Evolutionary conservation across 2,113 vertebrate genomes (phyloP).

Genomic region (Mirza zaza): DNA sequence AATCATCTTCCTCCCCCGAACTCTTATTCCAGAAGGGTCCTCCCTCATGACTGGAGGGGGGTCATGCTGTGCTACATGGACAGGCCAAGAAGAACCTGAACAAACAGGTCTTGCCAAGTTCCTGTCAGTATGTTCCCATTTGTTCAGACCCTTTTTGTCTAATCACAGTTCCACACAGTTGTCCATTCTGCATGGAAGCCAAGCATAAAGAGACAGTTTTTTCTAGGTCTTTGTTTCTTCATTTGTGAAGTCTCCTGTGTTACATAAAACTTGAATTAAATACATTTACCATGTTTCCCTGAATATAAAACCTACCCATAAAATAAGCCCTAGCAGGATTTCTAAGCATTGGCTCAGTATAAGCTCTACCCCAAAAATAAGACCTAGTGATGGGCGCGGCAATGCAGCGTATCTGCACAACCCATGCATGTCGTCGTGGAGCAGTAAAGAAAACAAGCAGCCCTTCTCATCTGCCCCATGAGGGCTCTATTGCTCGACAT

Average conservation of each 20-base stretch:
- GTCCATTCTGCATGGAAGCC: neutral
- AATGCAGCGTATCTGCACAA: too few relatives aligned
- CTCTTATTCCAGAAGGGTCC: neutral
- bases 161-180: neutral
- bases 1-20: neutral
- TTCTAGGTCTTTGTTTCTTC: neutral
- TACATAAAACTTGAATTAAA: neutral
- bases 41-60: neutral
- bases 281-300: neutral
- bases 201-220: neutral
- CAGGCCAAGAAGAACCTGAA: neutral
- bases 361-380: too few relatives aligned
- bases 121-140: neutral
- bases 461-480: too few relatives aligned
- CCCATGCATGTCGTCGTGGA: too few relatives aligned
- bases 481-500: too few relatives aligned
- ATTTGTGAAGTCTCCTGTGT: neutral
- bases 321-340: too few relatives aligned
- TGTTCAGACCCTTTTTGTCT: neutral
- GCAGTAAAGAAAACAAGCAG: too few relatives aligned
- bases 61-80: neutral
- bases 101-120: neutral
- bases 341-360: too few relatives aligned
- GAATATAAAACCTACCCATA: too few relatives aligned
- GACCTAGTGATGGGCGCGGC: too few relatives aligned